Conservation (phyloP, 1,140 invertebrate species). For the Trichonephila inaurata region DNA sequence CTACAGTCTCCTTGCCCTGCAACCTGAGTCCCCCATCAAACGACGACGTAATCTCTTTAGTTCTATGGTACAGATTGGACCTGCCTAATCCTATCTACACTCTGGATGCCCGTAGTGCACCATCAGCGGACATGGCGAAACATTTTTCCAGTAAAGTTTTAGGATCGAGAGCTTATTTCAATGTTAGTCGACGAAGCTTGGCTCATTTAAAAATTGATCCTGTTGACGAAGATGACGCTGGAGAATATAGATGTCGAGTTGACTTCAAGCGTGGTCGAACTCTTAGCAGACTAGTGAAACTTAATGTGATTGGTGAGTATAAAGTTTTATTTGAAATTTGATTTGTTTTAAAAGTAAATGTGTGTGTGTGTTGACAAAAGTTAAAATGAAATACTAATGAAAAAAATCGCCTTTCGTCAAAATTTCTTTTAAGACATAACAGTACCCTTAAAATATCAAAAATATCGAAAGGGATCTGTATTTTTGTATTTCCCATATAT, state of each 20-base stretch:
- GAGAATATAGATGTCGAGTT: conserved; percentile 91
- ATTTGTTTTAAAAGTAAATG: too few relatives aligned
- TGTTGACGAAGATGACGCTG: conserved; percentile 90
- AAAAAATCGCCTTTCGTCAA: too few relatives aligned
- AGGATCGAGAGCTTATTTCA: conserved; percentile 76
- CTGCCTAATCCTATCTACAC: conserved; percentile 90
- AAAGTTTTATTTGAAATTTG: too few relatives aligned
- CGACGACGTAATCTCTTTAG: conserved; percentile 93
- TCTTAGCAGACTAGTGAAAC: conserved; percentile 92
- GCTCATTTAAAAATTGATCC: conserved; percentile 90
- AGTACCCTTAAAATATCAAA: too few relatives aligned
- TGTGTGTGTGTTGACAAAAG: too few relatives aligned
- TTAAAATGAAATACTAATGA: too few relatives aligned
- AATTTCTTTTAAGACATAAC: too few relatives aligned
- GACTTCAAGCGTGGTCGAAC: conserved; percentile 95
- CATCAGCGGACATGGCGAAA: conserved; percentile 71
- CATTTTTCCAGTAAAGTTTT: conserved; percentile 77
- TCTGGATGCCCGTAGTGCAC: conserved; percentile 77
- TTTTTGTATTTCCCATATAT: too few relatives aligned
- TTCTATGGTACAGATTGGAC: conserved; percentile 93
- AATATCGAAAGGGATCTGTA: too few relatives aligned
- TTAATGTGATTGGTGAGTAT: conserved; percentile 93
- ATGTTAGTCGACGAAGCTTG: conserved; percentile 79
- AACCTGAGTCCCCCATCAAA: conserved; percentile 88
- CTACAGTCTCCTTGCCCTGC: conserved; percentile 85